Base-by-base conservation (phyloP, 2,888 invertebrate genomes). In the Plutella xylostella region DNA sequence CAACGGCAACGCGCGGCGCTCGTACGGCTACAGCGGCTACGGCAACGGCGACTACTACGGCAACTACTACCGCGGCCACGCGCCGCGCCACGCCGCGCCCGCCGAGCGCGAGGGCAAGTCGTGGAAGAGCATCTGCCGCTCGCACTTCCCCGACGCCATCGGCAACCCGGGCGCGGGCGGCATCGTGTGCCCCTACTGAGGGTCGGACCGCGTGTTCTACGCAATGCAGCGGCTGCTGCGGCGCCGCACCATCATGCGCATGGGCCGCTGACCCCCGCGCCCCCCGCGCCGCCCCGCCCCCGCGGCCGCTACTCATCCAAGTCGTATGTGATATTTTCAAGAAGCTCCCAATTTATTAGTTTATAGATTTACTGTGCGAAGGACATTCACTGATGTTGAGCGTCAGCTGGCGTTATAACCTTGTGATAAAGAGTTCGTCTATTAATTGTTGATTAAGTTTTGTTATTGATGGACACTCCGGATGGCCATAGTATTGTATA, bases 101-200 rank as follows among this genome's bases (percentile, higher is more conserved):
- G 55, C 67, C 50, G 59, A 72, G 46, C 37, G 48, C 58, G 56
- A 86, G 73, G 72, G 67, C 28, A 86, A 87, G 55, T 84, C 89
- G 1, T 92, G 88, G 71, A 89, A 88, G 60, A 87, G 89, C 42
- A 88, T 92, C 51, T 92, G 92, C 61, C 83, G 88, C 46, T 87
- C 91, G 6, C 86, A 90, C 52, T 88, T 74, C 85, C 90, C 56
- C 74, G 86, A 68, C 58, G 86, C 89, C 0, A 57, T 60, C 21
- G 69, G 68, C 3, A 56, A 63, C 31, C 90, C 55, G 72, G 87
- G 70, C 50, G 85, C 87, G 0, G 85, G 86, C 0, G 87, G 86
- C 37, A 87, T 89, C 21, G 78, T 88, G 49, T 90, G 90, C 65
- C 88, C 88, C 45, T 88, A 86, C 75, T 87, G 76, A 83, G 78